phyloP scores from a whole-genome alignment of 2,797 vertebrate genomes.

The Helarctos malayanus region DNA sequence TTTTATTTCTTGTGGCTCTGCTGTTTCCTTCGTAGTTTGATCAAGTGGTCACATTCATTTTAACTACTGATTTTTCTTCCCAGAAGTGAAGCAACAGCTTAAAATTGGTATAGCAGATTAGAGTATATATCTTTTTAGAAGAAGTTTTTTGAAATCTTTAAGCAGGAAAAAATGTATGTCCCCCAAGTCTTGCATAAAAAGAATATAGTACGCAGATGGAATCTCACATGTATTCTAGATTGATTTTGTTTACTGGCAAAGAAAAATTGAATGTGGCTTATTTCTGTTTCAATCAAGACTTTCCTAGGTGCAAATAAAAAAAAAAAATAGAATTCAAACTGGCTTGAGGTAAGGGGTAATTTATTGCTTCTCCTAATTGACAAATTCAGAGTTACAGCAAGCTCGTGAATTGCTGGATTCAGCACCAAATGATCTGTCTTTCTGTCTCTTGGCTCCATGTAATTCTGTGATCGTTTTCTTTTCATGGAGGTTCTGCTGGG shows the following conservation, averaged over 20 bases:
- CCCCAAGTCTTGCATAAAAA: neutral
- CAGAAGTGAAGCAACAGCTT: neutral
- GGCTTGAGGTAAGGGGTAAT: neutral
- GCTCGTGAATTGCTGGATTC: neutral
- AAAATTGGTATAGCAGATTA: neutral
- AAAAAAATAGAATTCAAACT: constrained; percentile 12
- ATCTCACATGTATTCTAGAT: neutral
- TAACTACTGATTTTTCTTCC: neutral
- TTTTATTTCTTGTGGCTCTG: constrained; percentile 29
- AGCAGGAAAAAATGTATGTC: neutral
- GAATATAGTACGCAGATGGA: neutral
- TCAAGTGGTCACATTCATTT: neutral
- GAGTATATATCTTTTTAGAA: constrained; percentile 5
- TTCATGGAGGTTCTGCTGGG: neutral
- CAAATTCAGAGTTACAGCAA: neutral
- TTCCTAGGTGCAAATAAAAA: neutral
- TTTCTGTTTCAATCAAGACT: neutral
- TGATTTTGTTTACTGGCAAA: neutral
- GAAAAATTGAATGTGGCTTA: neutral
- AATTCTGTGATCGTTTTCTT: neutral
- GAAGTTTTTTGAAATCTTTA: constrained; percentile 29
- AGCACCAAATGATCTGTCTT: neutral
- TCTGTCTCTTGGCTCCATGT: neutral
- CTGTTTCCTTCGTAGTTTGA: neutral
- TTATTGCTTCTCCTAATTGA: neutral